Evolutionary conservation across 2,113 vertebrate genomes (phyloP).

Genomic region (Emydocephalus ijimae): DNA sequence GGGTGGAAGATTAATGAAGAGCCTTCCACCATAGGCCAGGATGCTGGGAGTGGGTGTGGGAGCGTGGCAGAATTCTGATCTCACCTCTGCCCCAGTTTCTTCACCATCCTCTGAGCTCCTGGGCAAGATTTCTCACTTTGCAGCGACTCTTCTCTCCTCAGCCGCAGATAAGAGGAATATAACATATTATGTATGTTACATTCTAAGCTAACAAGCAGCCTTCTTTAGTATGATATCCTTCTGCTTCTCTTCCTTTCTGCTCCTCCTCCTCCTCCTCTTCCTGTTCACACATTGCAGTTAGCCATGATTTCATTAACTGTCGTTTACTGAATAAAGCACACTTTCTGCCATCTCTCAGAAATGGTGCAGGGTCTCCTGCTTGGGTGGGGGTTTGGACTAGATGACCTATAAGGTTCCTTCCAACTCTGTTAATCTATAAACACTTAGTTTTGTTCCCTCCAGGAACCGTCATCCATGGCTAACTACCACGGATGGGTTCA

Average conservation of each 20-base stretch:
- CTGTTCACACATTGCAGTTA: not conserved
- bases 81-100: not conserved
- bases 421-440: too few relatives aligned
- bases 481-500: not conserved
- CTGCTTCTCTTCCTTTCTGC: too few relatives aligned
- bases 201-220: not conserved
- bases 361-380: too few relatives aligned
- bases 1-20: not conserved
- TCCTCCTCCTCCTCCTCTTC: too few relatives aligned
- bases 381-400: too few relatives aligned
- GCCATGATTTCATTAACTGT: not conserved
- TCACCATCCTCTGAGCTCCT: not conserved
- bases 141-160: not conserved
- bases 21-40: too few relatives aligned
- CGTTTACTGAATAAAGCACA: not conserved
- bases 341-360: too few relatives aligned
- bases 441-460: not conserved
- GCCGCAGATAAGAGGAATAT: not conserved
- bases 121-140: constrained; percentile 3
- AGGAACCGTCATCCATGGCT: not conserved
- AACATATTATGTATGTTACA: not conserved
- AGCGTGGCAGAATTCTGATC: not conserved
- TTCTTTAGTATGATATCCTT: not conserved
- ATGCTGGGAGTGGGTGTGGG: not conserved
- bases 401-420: too few relatives aligned